A percentile compares a stretch with the other conserved stretches of the same genome.
Evolutionary conservation across 2,888 invertebrate species (phyloP).

Genomic region (Pteria penguin): DNA sequence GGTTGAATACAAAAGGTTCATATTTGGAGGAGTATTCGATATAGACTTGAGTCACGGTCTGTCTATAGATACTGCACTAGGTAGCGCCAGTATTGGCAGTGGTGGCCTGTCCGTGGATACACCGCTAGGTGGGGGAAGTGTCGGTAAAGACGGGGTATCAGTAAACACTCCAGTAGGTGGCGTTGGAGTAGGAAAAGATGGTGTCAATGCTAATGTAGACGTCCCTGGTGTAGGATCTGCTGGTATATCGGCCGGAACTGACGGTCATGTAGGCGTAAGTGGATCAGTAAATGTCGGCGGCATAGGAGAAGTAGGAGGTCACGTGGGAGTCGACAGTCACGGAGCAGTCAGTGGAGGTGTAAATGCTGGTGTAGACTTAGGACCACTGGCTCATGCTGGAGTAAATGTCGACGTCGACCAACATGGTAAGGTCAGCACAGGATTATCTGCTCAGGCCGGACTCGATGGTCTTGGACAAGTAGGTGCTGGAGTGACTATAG

Average conservation of each 20-base stretch:
- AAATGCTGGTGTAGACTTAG: slow-evolving; percentile 45
- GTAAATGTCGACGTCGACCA: slow-evolving; percentile 42
- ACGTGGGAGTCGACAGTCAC: slow-evolving; percentile 45
- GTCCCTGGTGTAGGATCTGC: neutral
- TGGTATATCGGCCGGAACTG: slow-evolving; percentile 1
- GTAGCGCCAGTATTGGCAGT: slow-evolving; percentile 1
- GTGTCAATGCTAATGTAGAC: slow-evolving; percentile 8
- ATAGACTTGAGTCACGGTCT: slow-evolving; percentile 4
- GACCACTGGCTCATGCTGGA: slow-evolving; percentile 33
- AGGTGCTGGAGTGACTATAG: slow-evolving; percentile 33
- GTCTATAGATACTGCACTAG: slow-evolving; percentile 12
- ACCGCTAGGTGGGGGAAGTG: slow-evolving; percentile 11
- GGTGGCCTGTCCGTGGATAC: slow-evolving; percentile 24
- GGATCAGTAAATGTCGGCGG: slow-evolving; percentile 45
- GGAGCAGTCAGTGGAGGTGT: slow-evolving; percentile 48
- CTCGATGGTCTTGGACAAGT: neutral
- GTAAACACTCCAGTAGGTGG: slow-evolving; percentile 15
- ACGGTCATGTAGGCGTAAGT: slow-evolving; percentile 11
- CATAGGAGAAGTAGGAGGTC: slow-evolving; percentile 49
- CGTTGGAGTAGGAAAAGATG: slow-evolving; percentile 11
- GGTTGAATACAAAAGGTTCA: neutral
- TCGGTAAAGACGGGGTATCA: slow-evolving; percentile 12
- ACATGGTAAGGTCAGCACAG: slow-evolving; percentile 41
- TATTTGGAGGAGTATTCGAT: neutral
- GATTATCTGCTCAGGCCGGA: slow-evolving; percentile 31